Evolutionary conservation across 2,888 invertebrate genomes (phyloP).

Genomic region (Macaria notata): DNA sequence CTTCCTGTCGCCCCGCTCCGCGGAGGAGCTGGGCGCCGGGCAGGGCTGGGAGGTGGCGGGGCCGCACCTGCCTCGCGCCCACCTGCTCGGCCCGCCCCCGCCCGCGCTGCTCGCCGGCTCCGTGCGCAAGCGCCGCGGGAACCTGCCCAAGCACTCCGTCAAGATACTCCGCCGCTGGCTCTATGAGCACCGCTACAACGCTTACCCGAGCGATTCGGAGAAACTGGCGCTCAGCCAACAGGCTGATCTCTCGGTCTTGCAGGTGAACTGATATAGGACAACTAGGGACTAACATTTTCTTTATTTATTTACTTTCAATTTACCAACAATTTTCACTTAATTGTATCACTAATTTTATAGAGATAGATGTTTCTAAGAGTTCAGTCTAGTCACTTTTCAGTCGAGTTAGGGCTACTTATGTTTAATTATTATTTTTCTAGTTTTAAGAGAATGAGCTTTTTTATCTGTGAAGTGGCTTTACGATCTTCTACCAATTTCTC

Average conservation of each 20-base stretch:
- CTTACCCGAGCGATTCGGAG: slow-evolving; percentile 96
- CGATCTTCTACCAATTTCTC: too few relatives aligned
- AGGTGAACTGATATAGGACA: slow-evolving; percentile 73
- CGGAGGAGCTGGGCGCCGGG: slow-evolving; percentile 85
- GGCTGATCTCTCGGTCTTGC: slow-evolving; percentile 92
- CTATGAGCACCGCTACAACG: slow-evolving; percentile 96
- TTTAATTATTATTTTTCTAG: too few relatives aligned
- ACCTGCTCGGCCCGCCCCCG: slow-evolving; percentile 29
- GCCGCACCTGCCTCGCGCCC: slow-evolving; percentile 30
- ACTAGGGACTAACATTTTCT: too few relatives aligned
- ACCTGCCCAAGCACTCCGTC: slow-evolving; percentile 95
- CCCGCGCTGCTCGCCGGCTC: slow-evolving; percentile 65
- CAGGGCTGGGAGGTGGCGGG: slow-evolving; percentile 77
- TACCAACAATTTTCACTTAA: too few relatives aligned
- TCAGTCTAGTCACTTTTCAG: too few relatives aligned
- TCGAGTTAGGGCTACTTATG: too few relatives aligned
- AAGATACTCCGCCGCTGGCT: slow-evolving; percentile 96
- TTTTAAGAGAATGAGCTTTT: too few relatives aligned
- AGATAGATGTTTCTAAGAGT: too few relatives aligned
- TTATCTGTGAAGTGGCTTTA: too few relatives aligned
- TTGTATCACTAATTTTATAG: too few relatives aligned
- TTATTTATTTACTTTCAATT: too few relatives aligned
- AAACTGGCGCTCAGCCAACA: slow-evolving; percentile 92
- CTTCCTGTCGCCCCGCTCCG: slow-evolving; percentile 86
- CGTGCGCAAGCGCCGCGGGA: slow-evolving; percentile 92